Evolutionary conservation across 2,113 vertebrate genomes (phyloP).

Genomic region (Sinocyclocheilus maitianheensis): DNA sequence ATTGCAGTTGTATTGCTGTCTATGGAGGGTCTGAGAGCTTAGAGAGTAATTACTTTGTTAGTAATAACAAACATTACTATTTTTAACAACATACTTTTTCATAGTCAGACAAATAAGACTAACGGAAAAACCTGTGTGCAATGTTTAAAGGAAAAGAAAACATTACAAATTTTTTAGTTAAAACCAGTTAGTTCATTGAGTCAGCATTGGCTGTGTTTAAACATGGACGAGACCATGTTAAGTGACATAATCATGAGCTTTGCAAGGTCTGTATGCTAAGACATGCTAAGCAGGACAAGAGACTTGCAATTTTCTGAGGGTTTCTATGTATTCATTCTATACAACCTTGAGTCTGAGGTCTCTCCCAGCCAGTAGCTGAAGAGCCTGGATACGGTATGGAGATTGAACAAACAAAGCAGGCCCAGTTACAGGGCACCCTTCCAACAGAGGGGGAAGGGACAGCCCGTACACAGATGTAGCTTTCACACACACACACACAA

Average conservation of each 20-base stretch:
- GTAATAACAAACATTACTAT: neutral
- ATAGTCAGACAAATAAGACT: neutral
- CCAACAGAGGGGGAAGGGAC: constrained; percentile 47
- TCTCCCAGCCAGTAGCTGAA: constrained; percentile 38
- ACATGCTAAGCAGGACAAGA: constrained; percentile 48
- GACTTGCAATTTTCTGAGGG: constrained; percentile 29
- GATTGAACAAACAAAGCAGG: constrained; percentile 46
- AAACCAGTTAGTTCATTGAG: neutral
- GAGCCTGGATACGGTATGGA: constrained; percentile 52
- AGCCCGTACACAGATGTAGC: neutral
- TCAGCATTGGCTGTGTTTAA: neutral
- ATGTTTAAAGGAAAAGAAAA: neutral
- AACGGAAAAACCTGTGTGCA: neutral
- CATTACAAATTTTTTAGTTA: neutral
- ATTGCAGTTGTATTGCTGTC: too few relatives aligned
- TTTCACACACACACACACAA: constrained; percentile 36
- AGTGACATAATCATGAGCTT: constrained; percentile 4
- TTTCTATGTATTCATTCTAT: constrained; percentile 49
- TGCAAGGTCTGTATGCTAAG: neutral
- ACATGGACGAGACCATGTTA: constrained; percentile 1
- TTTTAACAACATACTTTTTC: neutral
- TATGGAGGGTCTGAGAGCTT: too few relatives aligned
- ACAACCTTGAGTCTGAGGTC: constrained; percentile 27
- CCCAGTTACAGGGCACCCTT: constrained; percentile 30
- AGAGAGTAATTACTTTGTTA: too few relatives aligned